Base-by-base conservation (phyloP, 1,140 invertebrate genomes). In the Lasaia peninsularis region DNA sequence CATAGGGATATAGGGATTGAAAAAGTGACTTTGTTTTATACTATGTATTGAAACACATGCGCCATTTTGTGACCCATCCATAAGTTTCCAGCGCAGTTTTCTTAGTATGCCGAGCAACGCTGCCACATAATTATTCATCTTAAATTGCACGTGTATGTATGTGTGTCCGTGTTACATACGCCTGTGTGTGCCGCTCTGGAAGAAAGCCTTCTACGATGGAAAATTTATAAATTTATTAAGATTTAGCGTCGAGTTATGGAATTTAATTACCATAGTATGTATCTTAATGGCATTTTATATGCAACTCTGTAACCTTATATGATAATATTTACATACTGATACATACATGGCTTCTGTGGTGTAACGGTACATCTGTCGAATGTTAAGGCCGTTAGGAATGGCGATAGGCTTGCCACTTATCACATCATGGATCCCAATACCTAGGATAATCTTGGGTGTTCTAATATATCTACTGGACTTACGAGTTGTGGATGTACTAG, bases 61-160 rank as follows among this genome's bases (percentile, higher is more conserved):
- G 4, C 8, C 8, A 4, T 28, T 28, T 56, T 48, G n/a, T 6
- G 65, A 53, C 65, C 16, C 66, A 70, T 86, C 83, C 68, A 72
- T 18, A 37, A 4, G 21, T 60, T 62, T 50, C 72, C 3, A 53
- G 21, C 56, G 50, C 32, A 54, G 32, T 73, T 67, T 68, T 69
- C 68, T 70, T 60, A 67, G 61, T 76, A 71, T 65, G 65, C 68
- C 72, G 72, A 80, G 79, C 80, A 73, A 73, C 69, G 74, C 71
- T 79, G 80, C 85, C 80, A 86, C 80, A 86, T 88, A 88, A 86
- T 88, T 88, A 88, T 88, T 88, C 85, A 88, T 88, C 82, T 88
- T 85, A 88, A 88, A 88, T 86, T 85, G 85, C 81, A 76, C 75
- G 78, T 72, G 65, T 74, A 63, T 78, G 75, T 79, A 57, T 63